Conservation (phyloP, 2,797 vertebrate genomes). For the Muscicapa striata region DNA sequence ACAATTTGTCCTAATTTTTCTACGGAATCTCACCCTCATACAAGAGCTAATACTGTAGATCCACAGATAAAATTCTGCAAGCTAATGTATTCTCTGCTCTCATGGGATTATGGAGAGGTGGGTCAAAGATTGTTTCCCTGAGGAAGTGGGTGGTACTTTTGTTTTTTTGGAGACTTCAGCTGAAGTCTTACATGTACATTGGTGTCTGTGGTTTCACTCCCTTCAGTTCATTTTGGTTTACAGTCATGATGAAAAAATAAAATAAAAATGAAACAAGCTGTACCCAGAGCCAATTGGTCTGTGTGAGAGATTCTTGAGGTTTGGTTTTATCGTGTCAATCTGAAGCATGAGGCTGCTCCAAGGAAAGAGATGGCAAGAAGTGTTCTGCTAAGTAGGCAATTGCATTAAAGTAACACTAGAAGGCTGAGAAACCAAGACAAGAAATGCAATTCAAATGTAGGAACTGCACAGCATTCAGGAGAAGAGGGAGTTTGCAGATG, state of each 20-base stretch:
- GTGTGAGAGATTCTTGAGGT: not conserved
- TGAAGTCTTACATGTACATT: not conserved
- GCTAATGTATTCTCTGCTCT: not conserved
- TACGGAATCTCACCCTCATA: not conserved
- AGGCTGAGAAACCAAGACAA: constrained; percentile 13
- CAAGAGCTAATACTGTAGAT: not conserved
- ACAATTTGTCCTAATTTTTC: not conserved
- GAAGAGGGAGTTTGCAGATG: not conserved
- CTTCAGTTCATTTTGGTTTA: constrained; percentile 14
- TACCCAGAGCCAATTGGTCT: not conserved
- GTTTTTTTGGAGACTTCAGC: not conserved
- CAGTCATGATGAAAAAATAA: not conserved
- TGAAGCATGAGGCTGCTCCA: not conserved
- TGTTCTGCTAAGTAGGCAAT: not conserved
- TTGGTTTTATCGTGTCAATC: not conserved
- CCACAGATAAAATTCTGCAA: not conserved
- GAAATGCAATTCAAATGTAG: not conserved
- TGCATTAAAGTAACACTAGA: constrained; percentile 13
- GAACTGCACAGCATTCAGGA: not conserved
- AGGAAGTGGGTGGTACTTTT: not conserved
- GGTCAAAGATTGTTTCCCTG: not conserved
- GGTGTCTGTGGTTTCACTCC: constrained; percentile 4
- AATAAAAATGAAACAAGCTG: not conserved
- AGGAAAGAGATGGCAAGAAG: not conserved
- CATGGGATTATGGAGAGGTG: not conserved